Conservation (phyloP, 2,797 vertebrate species). For the Dipus sagitta region DNA sequence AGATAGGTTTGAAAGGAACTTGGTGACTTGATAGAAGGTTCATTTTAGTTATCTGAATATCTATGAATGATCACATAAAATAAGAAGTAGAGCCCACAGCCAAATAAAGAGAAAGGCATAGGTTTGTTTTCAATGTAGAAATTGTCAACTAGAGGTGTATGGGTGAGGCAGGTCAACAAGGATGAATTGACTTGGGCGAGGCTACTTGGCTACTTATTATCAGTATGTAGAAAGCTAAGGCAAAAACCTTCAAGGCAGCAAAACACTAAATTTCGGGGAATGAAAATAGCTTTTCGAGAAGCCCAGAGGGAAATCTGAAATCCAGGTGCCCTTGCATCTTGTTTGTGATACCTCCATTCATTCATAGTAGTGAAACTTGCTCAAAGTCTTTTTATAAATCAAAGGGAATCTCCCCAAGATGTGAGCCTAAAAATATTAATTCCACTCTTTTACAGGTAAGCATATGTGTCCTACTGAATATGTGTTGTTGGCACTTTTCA, state of each 20-base stretch:
- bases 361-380: neutral
- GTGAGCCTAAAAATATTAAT: neutral
- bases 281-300: neutral
- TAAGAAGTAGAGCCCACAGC: neutral
- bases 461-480: neutral
- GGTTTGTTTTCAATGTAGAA: constrained; percentile 15
- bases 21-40: neutral
- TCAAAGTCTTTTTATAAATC: constrained; percentile 4
- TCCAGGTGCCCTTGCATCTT: neutral
- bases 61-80: neutral
- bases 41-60: neutral
- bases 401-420: neutral
- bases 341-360: neutral
- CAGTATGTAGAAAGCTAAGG: neutral
- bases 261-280: neutral
- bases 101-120: neutral
- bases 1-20: neutral
- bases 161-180: neutral
- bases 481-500: neutral
- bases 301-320: neutral
- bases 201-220: neutral
- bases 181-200: neutral
- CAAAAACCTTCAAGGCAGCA: neutral
- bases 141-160: neutral
- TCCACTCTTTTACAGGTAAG: neutral